Conservation (phyloP, 2,888 invertebrate genomes). For the Onchidella celtica region DNA sequence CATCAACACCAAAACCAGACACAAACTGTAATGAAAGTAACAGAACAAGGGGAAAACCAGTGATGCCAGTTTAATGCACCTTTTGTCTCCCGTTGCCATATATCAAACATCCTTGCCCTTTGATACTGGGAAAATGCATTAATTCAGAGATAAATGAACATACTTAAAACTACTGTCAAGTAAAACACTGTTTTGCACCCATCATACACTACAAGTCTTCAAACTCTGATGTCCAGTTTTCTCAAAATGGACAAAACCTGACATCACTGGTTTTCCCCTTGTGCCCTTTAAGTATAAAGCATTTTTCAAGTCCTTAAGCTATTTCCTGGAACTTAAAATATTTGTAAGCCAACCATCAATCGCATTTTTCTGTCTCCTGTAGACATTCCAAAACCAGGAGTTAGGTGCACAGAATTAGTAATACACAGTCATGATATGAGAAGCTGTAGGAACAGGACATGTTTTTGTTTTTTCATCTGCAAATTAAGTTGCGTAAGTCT, state of each 20-base stretch:
- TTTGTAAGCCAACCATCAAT: not conserved
- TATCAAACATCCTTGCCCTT: not conserved
- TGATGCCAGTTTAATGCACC: not conserved
- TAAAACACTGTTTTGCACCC: not conserved
- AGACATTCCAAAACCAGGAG: not conserved
- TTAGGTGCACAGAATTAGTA: not conserved
- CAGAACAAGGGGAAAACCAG: not conserved
- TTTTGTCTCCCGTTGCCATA: not conserved
- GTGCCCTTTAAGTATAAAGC: not conserved
- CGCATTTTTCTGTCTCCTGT: not conserved
- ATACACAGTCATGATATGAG: too few species aligned
- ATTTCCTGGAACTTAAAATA: too few species aligned
- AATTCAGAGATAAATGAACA: not conserved
- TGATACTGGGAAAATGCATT: not conserved
- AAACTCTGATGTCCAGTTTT: not conserved
- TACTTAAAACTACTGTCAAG: not conserved
- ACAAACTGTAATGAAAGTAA: not conserved
- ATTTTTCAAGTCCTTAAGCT: not conserved
- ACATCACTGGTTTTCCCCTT: not conserved
- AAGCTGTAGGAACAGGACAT: too few species aligned
- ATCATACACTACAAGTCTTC: not conserved
- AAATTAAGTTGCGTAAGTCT: too few species aligned
- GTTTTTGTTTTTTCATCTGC: too few species aligned
- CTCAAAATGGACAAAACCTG: not conserved
- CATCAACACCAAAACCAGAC: not conserved